These are phyloP conservation scores for Heteronetta atricapilla DNA, from an alignment of 2,113 vertebrate genomes.

Conservation along the genomic window DNA sequence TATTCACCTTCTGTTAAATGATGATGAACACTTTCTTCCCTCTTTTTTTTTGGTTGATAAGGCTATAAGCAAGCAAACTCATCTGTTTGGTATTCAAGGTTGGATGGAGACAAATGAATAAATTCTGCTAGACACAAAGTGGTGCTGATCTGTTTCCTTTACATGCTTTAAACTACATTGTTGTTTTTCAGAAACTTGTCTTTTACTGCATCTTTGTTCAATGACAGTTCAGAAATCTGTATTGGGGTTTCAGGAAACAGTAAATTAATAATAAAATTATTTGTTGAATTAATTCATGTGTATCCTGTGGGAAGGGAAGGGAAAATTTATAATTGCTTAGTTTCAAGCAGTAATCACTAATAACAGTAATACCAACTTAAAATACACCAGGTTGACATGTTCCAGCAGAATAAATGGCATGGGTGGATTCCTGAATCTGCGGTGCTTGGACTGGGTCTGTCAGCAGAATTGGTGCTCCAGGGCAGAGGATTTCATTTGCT, in stretches of 20 bases:
- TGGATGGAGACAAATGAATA: not conserved
- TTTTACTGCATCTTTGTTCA: not conserved
- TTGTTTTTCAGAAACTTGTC: not conserved
- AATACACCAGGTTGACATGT: not conserved
- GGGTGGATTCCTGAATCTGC: not conserved
- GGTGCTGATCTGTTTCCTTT: not conserved
- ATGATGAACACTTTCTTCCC: not conserved
- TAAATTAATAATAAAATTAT: not conserved
- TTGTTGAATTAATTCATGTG: not conserved
- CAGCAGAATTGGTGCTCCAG: not conserved
- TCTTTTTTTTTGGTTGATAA: not conserved
- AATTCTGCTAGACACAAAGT: not conserved
- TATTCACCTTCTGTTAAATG: conserved; percentile 24
- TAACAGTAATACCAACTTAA: not conserved
- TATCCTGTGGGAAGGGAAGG: not conserved
- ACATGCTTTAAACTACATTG: not conserved
- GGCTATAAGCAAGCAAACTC: not conserved
- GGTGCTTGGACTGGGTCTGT: not conserved
- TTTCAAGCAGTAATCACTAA: not conserved
- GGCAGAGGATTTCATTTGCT: not conserved
- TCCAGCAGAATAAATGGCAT: not conserved
- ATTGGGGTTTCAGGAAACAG: not conserved
- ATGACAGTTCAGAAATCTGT: not conserved
- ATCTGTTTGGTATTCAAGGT: not conserved
- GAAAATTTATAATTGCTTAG: not conserved